Conservation (phyloP, 2,113 vertebrate genomes). For the Rhegmatorhina hoffmannsi region DNA sequence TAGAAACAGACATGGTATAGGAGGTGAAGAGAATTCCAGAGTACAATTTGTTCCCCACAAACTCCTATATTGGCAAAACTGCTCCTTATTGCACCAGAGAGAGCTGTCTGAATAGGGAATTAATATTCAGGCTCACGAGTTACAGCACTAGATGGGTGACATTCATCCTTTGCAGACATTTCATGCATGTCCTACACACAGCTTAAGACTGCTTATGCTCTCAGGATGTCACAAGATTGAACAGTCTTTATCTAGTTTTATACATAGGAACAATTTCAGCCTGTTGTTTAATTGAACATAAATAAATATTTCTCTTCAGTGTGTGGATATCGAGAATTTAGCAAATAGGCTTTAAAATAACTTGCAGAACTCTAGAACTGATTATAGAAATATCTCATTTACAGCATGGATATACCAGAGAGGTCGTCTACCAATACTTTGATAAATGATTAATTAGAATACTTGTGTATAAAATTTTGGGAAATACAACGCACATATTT, state of each 20-base stretch:
- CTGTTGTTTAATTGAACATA: background rate
- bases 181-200: background rate
- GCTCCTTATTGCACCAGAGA: background rate
- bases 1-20: slow-evolving; percentile 3
- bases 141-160: background rate
- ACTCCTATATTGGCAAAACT: background rate
- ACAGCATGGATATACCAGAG: background rate
- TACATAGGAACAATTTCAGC: background rate
- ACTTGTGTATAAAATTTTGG: background rate
- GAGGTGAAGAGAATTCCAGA: background rate
- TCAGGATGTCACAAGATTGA: background rate
- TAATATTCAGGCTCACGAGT: background rate
- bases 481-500: background rate
- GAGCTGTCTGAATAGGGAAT: background rate
- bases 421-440: background rate
- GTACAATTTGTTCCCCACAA: background rate
- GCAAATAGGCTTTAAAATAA: background rate
- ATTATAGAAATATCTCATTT: background rate
- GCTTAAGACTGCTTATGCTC: background rate
- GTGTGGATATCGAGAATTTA: background rate
- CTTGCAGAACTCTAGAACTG: background rate
- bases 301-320: background rate
- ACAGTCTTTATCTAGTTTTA: background rate
- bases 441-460: background rate
- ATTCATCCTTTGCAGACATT: background rate